Percentiles rank a stretch among this genome's conserved stretches.
Conservation (phyloP, 1,140 invertebrate species). For the Thalassaphorura encarpata region DNA sequence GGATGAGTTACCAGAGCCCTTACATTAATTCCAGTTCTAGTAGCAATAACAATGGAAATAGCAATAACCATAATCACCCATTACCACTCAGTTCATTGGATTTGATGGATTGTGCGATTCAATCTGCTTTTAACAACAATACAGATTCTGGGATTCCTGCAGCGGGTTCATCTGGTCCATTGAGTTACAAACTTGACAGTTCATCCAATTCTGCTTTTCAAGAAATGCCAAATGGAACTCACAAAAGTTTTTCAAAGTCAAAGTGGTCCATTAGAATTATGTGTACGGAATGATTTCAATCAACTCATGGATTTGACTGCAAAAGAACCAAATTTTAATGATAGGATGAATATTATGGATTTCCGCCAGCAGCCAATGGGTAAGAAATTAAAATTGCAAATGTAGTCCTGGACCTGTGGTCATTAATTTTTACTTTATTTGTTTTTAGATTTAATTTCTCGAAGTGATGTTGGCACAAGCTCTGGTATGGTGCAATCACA, state of each 20-base stretch:
- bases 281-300: constrained; percentile 27
- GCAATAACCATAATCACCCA: too few species aligned
- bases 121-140: too few species aligned
- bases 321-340: neutral
- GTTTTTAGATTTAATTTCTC: neutral
- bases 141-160: too few species aligned
- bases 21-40: too few species aligned
- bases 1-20: too few species aligned
- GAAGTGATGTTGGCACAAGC: neutral
- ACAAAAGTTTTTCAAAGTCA: constrained; percentile 31
- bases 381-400: neutral
- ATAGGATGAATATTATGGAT: neutral
- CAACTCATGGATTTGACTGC: constrained; percentile 27
- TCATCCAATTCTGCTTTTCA: constrained; percentile 17
- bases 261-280: constrained; percentile 25
- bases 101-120: too few species aligned
- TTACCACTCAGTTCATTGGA: too few species aligned
- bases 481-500: too few species aligned
- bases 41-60: too few species aligned
- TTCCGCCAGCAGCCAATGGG: constrained; percentile 5
- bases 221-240: constrained; percentile 31
- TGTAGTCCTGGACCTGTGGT: neutral
- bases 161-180: too few species aligned
- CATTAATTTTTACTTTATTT: neutral
- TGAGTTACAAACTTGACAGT: constrained; percentile 28